Evolutionary conservation across 2,888 invertebrate genomes (phyloP).

Genomic region (Melangyna quadrimaculata): DNA sequence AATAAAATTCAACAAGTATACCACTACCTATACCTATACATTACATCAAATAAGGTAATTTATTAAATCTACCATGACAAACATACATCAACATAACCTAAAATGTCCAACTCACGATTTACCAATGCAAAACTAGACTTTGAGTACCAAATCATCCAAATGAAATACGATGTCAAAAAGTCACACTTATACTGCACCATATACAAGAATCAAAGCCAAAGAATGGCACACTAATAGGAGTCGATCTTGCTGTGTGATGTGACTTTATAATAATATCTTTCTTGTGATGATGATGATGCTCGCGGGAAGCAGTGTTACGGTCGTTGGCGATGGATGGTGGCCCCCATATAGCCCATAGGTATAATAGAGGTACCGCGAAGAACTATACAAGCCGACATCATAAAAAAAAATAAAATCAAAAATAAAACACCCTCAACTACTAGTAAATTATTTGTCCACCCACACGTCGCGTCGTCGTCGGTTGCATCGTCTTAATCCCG

Average conservation of each 20-base stretch:
- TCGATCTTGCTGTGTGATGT: conserved; percentile 22
- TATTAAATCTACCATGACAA: conserved; percentile 2
- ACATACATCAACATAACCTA: conserved; percentile 26
- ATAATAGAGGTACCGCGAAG: background rate
- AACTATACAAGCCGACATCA: conserved; percentile 12
- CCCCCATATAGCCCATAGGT: background rate
- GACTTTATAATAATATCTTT: conserved; percentile 35
- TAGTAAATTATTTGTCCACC: conserved; percentile 72
- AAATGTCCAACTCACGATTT: conserved; percentile 66
- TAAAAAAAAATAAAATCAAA: conserved; percentile 8
- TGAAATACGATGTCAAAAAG: conserved; percentile 68
- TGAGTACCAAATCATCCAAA: conserved; percentile 63
- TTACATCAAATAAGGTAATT: background rate
- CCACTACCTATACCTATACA: background rate
- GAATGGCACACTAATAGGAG: conserved; percentile 58
- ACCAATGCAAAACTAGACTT: conserved; percentile 29
- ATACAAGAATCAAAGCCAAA: conserved; percentile 46
- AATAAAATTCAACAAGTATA: too few relatives aligned
- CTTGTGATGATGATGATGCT: too few relatives aligned
- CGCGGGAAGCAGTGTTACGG: background rate
- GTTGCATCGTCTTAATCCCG: conserved; percentile 56
- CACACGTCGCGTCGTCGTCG: conserved; percentile 41
- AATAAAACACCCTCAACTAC: conserved; percentile 67
- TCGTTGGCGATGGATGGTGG: background rate
- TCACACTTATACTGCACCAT: conserved; percentile 45